Evolutionary conservation across 1,140 invertebrate genomes (phyloP), one percentile per base, ranked within the genome.

Genomic region (Rhagoletis zephyria): DNA sequence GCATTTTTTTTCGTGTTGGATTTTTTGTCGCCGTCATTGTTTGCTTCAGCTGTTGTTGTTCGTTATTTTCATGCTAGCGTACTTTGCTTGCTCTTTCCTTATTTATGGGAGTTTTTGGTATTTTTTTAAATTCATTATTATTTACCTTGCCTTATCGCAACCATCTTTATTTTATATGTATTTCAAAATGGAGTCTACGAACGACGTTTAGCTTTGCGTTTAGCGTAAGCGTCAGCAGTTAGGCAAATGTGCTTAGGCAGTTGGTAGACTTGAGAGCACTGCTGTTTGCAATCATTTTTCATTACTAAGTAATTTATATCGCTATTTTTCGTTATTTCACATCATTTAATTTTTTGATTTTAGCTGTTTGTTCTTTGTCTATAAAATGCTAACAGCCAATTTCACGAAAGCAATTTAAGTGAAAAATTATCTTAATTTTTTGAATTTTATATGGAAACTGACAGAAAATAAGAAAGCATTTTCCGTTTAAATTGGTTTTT

Each of bases 121-220:
- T 45, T 42, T 51, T 77, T 56, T 81, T 81, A 77, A 14, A 56
- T 4, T 81, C 19, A 56, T 81, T 74, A 45, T 74, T 74, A 74
- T 74, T 74, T 74, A 74, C 45, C 45, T 40, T 74, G 12, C 67
- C 67, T 81, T 81, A 81, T 81, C 74, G 48, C 74, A 59, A 81
- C 74, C 74, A 81, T 81, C 74, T 81, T 81, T 59, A 19, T 81
- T 81, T 81, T 81, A 81, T 81, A 30, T 30, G 30, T 30, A 56
- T 81, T 81, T 59, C 74, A 81, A 81, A 81, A 81, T 81, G 74
- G 74, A 56, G 30, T 30, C 30, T 30, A 30, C 30, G 30, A 30
- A 30, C 30, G 30, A 30, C 30, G 30, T 30, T 30, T 30, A 30
- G 48, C 45, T 42, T 6, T 16, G 40, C 14, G 67, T 74, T 42